phyloP scores from a whole-genome alignment of 2,113 vertebrate species.

The Neodontobutis hainanensis region DNA sequence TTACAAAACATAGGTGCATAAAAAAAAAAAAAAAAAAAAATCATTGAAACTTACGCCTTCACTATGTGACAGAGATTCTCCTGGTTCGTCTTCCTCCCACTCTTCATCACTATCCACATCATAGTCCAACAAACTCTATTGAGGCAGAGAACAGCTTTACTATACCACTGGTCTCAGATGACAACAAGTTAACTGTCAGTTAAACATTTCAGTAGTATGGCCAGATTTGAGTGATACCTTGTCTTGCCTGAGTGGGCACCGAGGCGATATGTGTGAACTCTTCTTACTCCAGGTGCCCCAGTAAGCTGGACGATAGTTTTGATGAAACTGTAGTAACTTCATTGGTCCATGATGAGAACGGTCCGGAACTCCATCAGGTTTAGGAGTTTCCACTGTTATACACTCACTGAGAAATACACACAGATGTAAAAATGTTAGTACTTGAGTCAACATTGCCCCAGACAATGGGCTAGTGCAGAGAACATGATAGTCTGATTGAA shows the following conservation, averaged over 20 bases:
- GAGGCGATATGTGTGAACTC: slow-evolving; percentile 77
- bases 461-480: too few species aligned
- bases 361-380: slow-evolving; percentile 77
- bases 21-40: too few species aligned
- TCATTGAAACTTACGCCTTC: slow-evolving; percentile 93
- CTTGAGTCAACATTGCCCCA: too few species aligned
- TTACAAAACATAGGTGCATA: too few species aligned
- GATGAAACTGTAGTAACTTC: slow-evolving; percentile 94
- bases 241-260: slow-evolving; percentile 87
- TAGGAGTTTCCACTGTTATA: slow-evolving; percentile 76
- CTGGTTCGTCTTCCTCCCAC: slow-evolving; percentile 98
- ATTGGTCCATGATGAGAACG: slow-evolving; percentile 84
- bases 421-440: neutral
- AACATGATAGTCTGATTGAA: too few species aligned
- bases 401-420: slow-evolving; percentile 71
- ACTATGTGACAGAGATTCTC: slow-evolving; percentile 95
- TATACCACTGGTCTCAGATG: neutral
- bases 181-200: neutral
- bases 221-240: slow-evolving; percentile 68
- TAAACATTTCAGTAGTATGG: neutral
- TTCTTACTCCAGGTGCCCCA: slow-evolving; percentile 96
- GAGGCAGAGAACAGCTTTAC: neutral
- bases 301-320: slow-evolving; percentile 94
- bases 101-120: slow-evolving; percentile 98
- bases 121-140: slow-evolving; percentile 89